A percentile compares a stretch with the other conserved stretches of the same genome.
Conservation (phyloP, 1,140 invertebrate species). For the Trissolcus basalis region DNA sequence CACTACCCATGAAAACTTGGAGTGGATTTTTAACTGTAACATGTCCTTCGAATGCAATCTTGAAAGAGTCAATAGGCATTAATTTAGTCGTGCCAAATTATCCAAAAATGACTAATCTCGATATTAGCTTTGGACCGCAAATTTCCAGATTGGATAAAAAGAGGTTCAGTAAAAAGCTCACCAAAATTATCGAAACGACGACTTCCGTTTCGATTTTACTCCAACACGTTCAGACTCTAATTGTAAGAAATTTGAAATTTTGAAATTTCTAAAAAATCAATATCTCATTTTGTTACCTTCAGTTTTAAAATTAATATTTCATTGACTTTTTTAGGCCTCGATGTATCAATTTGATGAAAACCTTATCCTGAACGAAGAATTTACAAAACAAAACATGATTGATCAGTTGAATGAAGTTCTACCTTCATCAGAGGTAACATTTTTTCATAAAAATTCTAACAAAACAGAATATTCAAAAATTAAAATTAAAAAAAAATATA, state of each 20-base stretch:
- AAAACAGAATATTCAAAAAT: neutral
- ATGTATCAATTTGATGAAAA: slow-evolving; percentile 16
- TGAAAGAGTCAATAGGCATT: slow-evolving; percentile 22
- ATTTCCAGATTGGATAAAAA: slow-evolving; percentile 7
- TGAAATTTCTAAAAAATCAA: neutral
- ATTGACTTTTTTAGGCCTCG: slow-evolving; percentile 12
- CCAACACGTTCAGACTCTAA: slow-evolving; percentile 10
- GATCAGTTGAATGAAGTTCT: slow-evolving; percentile 30
- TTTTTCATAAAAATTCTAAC: neutral
- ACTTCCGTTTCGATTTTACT: slow-evolving; percentile 36
- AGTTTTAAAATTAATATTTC: neutral
- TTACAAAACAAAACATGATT: slow-evolving; percentile 19
- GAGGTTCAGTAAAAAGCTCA: slow-evolving; percentile 5
- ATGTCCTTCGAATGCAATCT: slow-evolving; percentile 20
- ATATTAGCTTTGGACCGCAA: slow-evolving; percentile 37
- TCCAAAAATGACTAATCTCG: slow-evolving; percentile 13
- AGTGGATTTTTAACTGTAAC: slow-evolving; percentile 32
- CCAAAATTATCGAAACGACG: slow-evolving; percentile 7
- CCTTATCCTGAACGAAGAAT: neutral
- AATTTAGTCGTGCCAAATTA: slow-evolving; percentile 35
- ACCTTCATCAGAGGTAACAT: slow-evolving; percentile 13
- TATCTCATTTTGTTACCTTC: neutral
- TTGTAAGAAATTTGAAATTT: slow-evolving; percentile 9
- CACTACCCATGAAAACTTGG: slow-evolving; percentile 34
- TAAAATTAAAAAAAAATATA: neutral